Evolutionary conservation across 2,113 vertebrate species (phyloP).

Genomic region (Mus pahari): DNA sequence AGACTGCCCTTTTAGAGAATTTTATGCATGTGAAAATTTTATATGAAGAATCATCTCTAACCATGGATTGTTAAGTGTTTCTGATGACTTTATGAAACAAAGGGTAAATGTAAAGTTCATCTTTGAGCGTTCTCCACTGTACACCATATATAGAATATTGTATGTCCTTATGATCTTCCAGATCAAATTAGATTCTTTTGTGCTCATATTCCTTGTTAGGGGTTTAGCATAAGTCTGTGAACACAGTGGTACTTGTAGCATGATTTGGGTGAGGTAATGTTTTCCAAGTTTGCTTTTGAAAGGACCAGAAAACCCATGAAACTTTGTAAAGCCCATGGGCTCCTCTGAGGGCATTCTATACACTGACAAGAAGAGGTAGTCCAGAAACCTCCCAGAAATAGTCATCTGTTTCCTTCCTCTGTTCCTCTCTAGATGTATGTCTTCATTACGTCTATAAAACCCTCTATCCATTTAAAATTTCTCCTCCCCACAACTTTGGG

Average conservation of each 20-base stretch:
- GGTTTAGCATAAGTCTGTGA: background rate
- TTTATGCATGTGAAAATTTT: background rate
- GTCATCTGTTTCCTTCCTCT: background rate
- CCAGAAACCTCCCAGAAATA: background rate
- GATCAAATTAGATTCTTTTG: background rate
- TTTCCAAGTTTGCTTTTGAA: background rate
- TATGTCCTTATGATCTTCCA: background rate
- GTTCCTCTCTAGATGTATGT: rapidly evolving
- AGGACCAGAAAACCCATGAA: background rate
- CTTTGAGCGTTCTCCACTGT: background rate
- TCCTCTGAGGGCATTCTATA: background rate
- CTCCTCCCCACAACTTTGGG: background rate
- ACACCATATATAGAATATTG: background rate
- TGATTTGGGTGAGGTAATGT: background rate
- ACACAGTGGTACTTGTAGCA: background rate
- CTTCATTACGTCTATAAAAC: background rate
- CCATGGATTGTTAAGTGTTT: background rate
- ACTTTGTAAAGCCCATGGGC: background rate
- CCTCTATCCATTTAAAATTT: background rate
- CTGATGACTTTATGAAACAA: background rate
- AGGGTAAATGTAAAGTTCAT: background rate
- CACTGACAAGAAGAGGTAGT: background rate
- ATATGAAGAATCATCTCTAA: background rate
- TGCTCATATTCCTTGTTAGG: background rate
- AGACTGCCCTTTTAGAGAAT: background rate